A percentile compares a stretch with the other conserved stretches of the same genome.
These are phyloP conservation scores for Thamnaconus septentrionalis DNA, from an alignment of 2,113 vertebrate genomes.

Conservation along the genomic window DNA sequence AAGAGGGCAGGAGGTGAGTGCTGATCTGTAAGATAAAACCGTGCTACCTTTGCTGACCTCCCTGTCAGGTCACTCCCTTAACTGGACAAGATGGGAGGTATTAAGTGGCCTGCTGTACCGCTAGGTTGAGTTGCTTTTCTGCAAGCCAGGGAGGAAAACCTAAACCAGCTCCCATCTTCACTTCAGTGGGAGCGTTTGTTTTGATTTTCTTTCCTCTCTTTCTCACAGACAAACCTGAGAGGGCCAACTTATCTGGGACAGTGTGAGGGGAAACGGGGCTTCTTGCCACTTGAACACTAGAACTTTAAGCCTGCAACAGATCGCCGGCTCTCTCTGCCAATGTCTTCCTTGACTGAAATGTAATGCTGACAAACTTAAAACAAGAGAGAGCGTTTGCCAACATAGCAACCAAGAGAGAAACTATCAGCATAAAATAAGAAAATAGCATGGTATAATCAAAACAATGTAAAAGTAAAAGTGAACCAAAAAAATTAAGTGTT, in stretches of 20 bases:
- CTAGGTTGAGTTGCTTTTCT: conserved; percentile 79
- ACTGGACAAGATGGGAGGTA: conserved; percentile 72
- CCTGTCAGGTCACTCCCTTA: conserved; percentile 69
- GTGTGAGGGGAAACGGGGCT: conserved; percentile 74
- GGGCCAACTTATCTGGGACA: conserved; percentile 78
- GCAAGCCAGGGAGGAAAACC: conserved; percentile 75
- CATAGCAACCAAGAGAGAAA: neutral
- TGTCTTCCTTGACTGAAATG: conserved; percentile 65
- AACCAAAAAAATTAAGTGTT: conserved; percentile 4
- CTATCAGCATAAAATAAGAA: conserved; percentile 17
- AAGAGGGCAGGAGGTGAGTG: conserved; percentile 71
- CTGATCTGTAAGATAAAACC: conserved; percentile 74
- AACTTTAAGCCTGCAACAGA: conserved; percentile 70
- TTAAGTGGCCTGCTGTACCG: conserved; percentile 70
- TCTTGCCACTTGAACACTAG: conserved; percentile 73
- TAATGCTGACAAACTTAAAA: conserved; percentile 49
- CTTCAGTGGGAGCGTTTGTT: conserved; percentile 79
- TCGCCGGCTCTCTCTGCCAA: conserved; percentile 53
- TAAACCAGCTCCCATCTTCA: conserved; percentile 76
- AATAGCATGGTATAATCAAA: conserved; percentile 1
- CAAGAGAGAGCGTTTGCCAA: conserved; percentile 39
- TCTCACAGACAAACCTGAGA: conserved; percentile 81
- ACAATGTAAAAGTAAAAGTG: neutral
- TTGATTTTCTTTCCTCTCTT: conserved; percentile 76
- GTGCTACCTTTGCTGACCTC: conserved; percentile 76